Evolutionary conservation across 2,113 vertebrate species (phyloP), one percentile per base, ranked within the genome.

Genomic region (Dipodomys spectabilis): DNA sequence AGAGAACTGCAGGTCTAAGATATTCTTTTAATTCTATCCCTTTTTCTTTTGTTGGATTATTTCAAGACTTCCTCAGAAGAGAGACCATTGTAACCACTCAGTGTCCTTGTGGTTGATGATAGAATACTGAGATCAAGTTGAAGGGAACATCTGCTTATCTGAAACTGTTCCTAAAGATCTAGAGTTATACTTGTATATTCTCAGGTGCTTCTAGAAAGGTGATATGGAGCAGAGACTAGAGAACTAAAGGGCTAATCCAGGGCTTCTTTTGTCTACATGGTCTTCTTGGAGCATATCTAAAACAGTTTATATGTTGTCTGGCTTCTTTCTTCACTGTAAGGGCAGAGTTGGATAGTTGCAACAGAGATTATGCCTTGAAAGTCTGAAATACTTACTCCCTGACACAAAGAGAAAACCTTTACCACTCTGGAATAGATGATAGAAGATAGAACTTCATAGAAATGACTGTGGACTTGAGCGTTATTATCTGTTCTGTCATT

Each of bases 301-400:
- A 57, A 22, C 27, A 19, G 1, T 25, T 73, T 84, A 11, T 13
- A 9, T 67, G 39, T 35, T 32, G 11, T n/a, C 44, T 44, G 44
- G 67, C 30, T 86, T 22, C 65, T 83, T 93, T 86, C 75, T 57
- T 44, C 71, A 53, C 53, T 78, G 27, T 8, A 64, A 83, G 53
- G 57, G 23, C 44, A 88, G 27, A 75, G n/a, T 2, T 91, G 22
- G 32, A 1, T 62, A 23, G 13, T 69, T 81, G 6, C 22, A 12
- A 78, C 73, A 81, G 81, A 88, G 22, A 84, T 13, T 18, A 78
- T 62, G 13, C 22, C n/a, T 73, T 81, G 28, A 0, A 77, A 57
- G 84, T 82, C 83, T 80, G 20, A 94, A 82, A 71, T 81, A 72
- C 45, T 83, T 85, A 49, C 75, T n/a, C 2, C 82, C 25, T 35